These are phyloP conservation scores for Scolopax bukidnonensis DNA, from an alignment of 2,797 vertebrate species.

Conservation along the genomic window DNA sequence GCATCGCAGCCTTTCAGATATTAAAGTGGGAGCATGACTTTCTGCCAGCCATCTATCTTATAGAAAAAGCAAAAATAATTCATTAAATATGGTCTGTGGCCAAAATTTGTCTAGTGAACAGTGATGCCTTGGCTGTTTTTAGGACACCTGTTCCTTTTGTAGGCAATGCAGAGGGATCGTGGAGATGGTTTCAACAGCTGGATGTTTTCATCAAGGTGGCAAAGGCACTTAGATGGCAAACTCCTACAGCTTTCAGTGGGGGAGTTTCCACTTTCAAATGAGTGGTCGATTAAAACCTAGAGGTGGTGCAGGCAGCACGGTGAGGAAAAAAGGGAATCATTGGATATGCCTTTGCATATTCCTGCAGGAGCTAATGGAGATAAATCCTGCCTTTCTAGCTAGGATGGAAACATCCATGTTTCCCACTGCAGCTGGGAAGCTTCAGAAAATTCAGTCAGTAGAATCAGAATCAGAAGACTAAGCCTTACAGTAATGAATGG, in stretches of 20 bases:
- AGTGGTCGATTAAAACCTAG: neutral
- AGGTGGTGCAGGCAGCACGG: neutral
- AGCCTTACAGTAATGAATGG: neutral
- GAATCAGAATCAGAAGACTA: neutral
- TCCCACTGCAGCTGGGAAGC: neutral
- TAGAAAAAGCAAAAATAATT: conserved; percentile 10
- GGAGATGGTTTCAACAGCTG: neutral
- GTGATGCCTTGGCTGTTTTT: neutral
- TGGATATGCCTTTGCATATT: neutral
- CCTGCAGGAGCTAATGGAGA: neutral
- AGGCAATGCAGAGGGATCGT: neutral
- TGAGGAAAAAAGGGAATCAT: neutral
- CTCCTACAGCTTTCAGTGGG: neutral
- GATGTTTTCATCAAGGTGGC: neutral
- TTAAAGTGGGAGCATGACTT: neutral
- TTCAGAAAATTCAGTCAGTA: neutral
- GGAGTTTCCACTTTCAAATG: neutral
- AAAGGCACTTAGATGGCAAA: neutral
- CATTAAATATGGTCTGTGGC: neutral
- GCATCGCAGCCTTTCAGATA: neutral
- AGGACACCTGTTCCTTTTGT: neutral
- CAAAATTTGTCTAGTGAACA: neutral
- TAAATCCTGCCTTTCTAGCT: neutral
- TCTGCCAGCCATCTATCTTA: neutral
- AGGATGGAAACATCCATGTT: neutral